Conservation (phyloP, 2,797 vertebrate species). For the Diplodus sargus region DNA sequence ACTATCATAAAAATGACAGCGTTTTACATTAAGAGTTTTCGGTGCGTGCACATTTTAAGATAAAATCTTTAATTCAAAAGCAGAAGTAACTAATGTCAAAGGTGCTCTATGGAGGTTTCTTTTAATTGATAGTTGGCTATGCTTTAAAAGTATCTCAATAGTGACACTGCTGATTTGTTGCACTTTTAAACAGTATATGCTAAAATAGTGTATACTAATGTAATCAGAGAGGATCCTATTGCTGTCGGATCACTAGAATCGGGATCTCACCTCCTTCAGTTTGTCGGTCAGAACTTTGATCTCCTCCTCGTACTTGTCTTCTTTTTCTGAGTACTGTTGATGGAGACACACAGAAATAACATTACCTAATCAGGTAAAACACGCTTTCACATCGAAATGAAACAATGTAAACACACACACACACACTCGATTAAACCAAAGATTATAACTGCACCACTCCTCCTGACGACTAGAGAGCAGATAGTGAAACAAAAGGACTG, state of each 20-base stretch:
- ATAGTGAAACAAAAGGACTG: conserved; percentile 4
- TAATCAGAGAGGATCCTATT: neutral
- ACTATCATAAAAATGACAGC: neutral
- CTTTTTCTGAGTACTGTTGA: conserved; percentile 97
- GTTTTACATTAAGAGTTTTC: neutral
- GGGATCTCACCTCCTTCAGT: conserved; percentile 86
- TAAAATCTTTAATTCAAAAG: neutral
- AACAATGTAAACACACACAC: neutral
- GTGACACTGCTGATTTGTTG: neutral
- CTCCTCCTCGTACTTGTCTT: conserved; percentile 99
- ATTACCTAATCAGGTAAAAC: conserved; percentile 1
- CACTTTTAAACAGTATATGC: neutral
- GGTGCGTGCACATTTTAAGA: neutral
- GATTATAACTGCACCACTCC: conserved; percentile 25
- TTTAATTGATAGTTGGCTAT: no score
- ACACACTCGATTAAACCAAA: neutral
- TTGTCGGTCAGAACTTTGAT: conserved; percentile 94
- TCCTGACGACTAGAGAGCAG: conserved; percentile 2
- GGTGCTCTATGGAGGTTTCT: no score
- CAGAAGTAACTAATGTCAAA: neutral
- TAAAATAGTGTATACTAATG: neutral
- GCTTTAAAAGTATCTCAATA: neutral
- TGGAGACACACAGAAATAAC: conserved; percentile 31
- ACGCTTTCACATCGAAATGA: conserved; percentile 13
- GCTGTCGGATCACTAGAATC: neutral